A percentile compares a stretch with the other conserved stretches of the same genome.
Conservation (phyloP, 2,888 invertebrate species). For the Drosophila tripunctata region DNA sequence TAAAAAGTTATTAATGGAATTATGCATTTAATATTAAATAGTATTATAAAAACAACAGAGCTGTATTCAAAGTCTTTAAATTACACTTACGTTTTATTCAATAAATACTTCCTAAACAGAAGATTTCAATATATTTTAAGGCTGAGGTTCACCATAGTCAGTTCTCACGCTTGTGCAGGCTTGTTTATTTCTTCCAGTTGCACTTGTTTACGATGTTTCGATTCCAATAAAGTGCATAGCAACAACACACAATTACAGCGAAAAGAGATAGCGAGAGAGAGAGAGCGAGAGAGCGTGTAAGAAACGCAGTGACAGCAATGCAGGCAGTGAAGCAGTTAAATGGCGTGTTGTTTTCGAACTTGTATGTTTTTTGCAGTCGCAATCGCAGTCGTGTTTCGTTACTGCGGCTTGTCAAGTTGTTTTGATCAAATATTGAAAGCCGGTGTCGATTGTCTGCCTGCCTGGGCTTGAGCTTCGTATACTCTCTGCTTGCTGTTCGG, state of each 20-base stretch:
- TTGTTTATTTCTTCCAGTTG: conserved; percentile 52
- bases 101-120: too few species aligned
- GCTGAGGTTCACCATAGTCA: neutral
- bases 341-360: conserved; percentile 55
- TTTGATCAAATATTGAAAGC: conserved; percentile 56
- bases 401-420: conserved; percentile 52
- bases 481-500: conserved; percentile 18
- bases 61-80: too few species aligned
- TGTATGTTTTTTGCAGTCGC: conserved; percentile 30
- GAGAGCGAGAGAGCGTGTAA: neutral
- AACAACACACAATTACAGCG: conserved; percentile 28
- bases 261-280: neutral
- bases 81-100: too few species aligned
- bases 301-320: neutral
- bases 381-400: neutral
- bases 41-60: too few species aligned
- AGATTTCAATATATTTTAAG: too few species aligned
- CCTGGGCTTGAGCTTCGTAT: conserved; percentile 6
- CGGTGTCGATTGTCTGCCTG: conserved; percentile 3
- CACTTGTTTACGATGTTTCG: conserved; percentile 55
- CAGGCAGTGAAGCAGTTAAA: conserved; percentile 5
- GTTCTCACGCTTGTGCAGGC: conserved; percentile 15
- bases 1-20: too few species aligned
- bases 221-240: conserved; percentile 53
- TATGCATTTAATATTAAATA: too few species aligned